Base-by-base conservation (phyloP, 2,113 vertebrate genomes). In the Campylomormyrus tamandua region DNA sequence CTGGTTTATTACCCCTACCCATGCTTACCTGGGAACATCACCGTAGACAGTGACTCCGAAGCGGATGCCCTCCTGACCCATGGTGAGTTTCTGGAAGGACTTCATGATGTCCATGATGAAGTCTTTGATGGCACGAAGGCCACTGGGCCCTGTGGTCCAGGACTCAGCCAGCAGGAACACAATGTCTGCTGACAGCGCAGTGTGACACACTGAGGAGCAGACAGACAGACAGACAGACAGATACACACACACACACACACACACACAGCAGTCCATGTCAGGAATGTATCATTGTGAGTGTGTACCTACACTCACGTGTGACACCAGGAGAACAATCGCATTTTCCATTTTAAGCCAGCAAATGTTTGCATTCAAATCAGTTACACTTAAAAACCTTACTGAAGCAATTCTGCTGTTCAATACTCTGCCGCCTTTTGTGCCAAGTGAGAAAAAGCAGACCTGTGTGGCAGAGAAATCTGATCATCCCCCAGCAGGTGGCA, bases 91-190 rank as follows among this genome's bases (percentile, higher is more conserved):
- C 87, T 94, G 74, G 80, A 97, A 98, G 70, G 96, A 95, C 56
- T 92, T 92, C 11, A 96, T 87, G 87, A 94, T 3, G 84, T 92
- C 91, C 45, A 93, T 83, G 56, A 98, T 92, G 90, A 98, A 97
- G 91, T 95, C 96, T 91, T 95, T 97, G 62, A 97, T 91, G 53
- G 90, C 91, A 90, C 0, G 88, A 90, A 96, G 97, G 91, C 94
- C 95, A 77, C 53, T 92, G 39, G 91, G 93, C 19, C 95, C 96
- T 0, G 95, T 5, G 0, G 92, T 92, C 95, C 95, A 94, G 0
- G 96, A 97, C 27, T 95, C 96, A 83, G 97, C 97, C 93, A 97
- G 94, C 1, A 98, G 94, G 94, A 98, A 98, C 45, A 98, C 94
- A 0, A 98, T 83, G 3, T 98, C 94, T 0, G 97, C 97, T 88